Evolutionary conservation across 53 echinoderm and acorn worm species (phyloP).

Genomic region (Echinometra lucunter): DNA sequence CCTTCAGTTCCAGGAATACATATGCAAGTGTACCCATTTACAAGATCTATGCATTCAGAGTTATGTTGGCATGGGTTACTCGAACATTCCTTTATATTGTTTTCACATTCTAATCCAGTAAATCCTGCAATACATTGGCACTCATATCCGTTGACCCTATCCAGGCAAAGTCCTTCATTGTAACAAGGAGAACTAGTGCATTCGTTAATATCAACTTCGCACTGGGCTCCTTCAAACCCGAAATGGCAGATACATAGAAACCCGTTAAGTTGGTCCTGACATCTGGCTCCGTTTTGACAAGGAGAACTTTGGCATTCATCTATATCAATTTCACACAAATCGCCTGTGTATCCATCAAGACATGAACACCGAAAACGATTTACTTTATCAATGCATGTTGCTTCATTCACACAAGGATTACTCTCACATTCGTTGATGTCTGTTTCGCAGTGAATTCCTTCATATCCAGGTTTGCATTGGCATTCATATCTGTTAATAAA

Average conservation of each 20-base stretch:
- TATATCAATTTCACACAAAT: slow-evolving; percentile 58
- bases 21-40: slow-evolving; percentile 68
- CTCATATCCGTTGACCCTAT: slow-evolving; percentile 70
- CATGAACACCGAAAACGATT: slow-evolving; percentile 59
- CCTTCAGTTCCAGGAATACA: slow-evolving; percentile 79
- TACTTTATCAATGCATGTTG: slow-evolving; percentile 53
- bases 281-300: slow-evolving; percentile 56
- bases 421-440: slow-evolving; percentile 72
- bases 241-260: slow-evolving; percentile 53
- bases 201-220: slow-evolving; percentile 66
- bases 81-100: slow-evolving; percentile 83
- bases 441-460: slow-evolving; percentile 67
- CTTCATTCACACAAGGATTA: slow-evolving; percentile 57
- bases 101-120: slow-evolving; percentile 81
- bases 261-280: slow-evolving; percentile 56
- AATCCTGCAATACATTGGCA: slow-evolving; percentile 84
- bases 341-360: slow-evolving; percentile 42
- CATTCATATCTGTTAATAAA: slow-evolving; percentile 62
- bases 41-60: slow-evolving; percentile 73
- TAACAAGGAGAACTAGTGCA: slow-evolving; percentile 71
- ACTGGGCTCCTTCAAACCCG: slow-evolving; percentile 59
- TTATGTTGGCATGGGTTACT: slow-evolving; percentile 81
- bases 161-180: slow-evolving; percentile 72
- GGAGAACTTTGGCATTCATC: slow-evolving; percentile 64
- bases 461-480: slow-evolving; percentile 51